Base-by-base conservation (phyloP, 2,888 invertebrate species). In the Amiota minor region DNA sequence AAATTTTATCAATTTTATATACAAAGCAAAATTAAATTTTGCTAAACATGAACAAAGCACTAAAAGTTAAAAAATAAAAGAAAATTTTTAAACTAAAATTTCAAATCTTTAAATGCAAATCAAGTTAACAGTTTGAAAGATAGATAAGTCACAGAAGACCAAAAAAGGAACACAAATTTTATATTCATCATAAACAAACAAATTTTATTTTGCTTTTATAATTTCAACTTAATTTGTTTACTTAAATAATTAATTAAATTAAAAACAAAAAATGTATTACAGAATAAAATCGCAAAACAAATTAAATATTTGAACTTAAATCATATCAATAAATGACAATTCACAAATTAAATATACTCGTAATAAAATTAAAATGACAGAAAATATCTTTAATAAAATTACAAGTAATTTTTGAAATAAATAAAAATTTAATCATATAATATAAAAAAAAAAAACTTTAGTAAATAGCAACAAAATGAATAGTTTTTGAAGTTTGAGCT, bases 241-340 rank as follows among this genome's bases (percentile, higher is more conserved):
- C 53, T 35, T 35, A 35, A 35, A 8, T 35, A 35, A 3, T 35
- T 35, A 35, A 35, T 35, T 35, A 35, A 35, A 35, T 35, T 35
- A 35, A 35, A 35, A 35, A 35, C 2, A 35, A 35, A 35, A 35
- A 35, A 35, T 35, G 2, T 35, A 35, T 35, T 6, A 8, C 2
- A 35, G 35, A 2, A 35, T 35, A 35, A 35, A 65, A 65, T n/a
- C 47, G 1, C 18, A 18, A n/a, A 47, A 47, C 14, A 4, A 18
- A 64, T 45, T 16, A 23, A 65, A 14, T 18, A 16, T 16, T 47
- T 65, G 47, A 46, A 65, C 65, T 56, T 74, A 80, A 23, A 76
- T 70, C 82, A 81, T 81, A 81, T 81, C 82, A 82, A 78, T 78
- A 79, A 76, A 76, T 76, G 84, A 84, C 77, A 84, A 78, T 84